Evolutionary conservation across 2,797 vertebrate genomes (phyloP).

Genomic region (Ciconia nigra): DNA sequence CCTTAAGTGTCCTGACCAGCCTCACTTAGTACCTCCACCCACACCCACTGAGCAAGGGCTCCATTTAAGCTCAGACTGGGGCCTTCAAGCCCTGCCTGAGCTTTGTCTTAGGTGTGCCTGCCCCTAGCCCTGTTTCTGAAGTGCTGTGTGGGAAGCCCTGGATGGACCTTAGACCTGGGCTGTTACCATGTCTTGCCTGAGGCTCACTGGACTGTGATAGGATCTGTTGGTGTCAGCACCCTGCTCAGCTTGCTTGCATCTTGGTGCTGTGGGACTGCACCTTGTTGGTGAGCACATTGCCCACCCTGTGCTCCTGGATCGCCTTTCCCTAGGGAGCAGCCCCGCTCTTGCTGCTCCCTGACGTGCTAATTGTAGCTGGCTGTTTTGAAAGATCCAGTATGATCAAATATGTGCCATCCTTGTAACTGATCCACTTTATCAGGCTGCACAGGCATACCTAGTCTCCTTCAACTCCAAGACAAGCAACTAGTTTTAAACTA

Average conservation of each 20-base stretch:
- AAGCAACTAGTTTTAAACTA: background rate
- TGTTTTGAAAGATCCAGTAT: background rate
- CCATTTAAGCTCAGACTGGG: background rate
- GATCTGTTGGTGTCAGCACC: background rate
- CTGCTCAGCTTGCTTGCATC: background rate
- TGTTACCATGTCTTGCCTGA: background rate
- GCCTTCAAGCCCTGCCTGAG: background rate
- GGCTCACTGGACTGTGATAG: background rate
- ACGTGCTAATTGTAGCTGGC: rapidly evolving
- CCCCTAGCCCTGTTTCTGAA: background rate
- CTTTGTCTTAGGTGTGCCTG: background rate
- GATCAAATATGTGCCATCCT: background rate
- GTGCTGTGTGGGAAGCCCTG: background rate
- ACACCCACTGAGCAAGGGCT: background rate
- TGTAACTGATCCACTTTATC: background rate
- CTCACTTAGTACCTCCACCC: background rate
- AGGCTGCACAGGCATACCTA: background rate
- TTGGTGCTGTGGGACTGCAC: background rate
- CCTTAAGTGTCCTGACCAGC: background rate
- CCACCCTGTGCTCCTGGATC: background rate
- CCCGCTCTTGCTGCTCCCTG: background rate
- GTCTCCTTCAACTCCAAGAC: background rate
- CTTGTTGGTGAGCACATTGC: rapidly evolving
- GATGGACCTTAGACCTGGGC: background rate
- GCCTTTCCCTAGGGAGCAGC: background rate